phyloP scores from a whole-genome alignment of 1,140 invertebrate species.

The Carposina sasakii region DNA sequence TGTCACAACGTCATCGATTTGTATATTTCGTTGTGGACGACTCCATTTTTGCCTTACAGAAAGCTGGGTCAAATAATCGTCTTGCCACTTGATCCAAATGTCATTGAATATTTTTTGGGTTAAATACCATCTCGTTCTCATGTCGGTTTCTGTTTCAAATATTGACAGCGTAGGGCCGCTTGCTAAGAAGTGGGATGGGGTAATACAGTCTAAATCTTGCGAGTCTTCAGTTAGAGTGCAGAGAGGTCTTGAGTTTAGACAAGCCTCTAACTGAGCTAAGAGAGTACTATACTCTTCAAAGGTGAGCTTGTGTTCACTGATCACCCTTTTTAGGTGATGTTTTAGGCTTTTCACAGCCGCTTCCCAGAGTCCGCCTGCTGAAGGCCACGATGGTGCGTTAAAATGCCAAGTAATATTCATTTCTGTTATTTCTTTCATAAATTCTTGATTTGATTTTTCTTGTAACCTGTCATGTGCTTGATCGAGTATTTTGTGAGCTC shows the following conservation, averaged over 20 bases:
- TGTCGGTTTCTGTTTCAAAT: constrained; percentile 9
- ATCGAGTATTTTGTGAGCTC: constrained; percentile 20
- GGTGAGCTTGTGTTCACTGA: constrained; percentile 26
- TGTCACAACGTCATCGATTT: constrained; percentile 36
- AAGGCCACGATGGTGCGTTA: constrained; percentile 21
- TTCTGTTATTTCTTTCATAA: constrained; percentile 8
- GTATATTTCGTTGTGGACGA: constrained; percentile 15
- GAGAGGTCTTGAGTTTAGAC: constrained; percentile 39
- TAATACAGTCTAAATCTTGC: constrained; percentile 26
- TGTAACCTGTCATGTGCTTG: background rate
- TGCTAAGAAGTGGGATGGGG: constrained; percentile 34
- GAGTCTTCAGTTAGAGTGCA: constrained; percentile 27
- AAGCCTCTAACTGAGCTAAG: constrained; percentile 24
- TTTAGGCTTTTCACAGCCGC: constrained; percentile 32
- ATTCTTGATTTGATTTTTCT: constrained; percentile 2
- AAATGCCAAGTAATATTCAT: constrained; percentile 20
- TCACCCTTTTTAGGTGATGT: constrained; percentile 31
- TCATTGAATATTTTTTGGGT: constrained; percentile 5
- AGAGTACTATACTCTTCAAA: constrained; percentile 36
- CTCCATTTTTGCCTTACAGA: constrained; percentile 26
- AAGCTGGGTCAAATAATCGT: constrained; percentile 25
- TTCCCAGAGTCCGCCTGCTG: constrained; percentile 48
- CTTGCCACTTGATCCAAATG: constrained; percentile 23
- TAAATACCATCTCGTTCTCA: constrained; percentile 10
- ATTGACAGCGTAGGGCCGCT: constrained; percentile 14